Evolutionary conservation across 2,113 vertebrate genomes (phyloP), one percentile per base, ranked within the genome.

Genomic region (Alligator mississippiensis): DNA sequence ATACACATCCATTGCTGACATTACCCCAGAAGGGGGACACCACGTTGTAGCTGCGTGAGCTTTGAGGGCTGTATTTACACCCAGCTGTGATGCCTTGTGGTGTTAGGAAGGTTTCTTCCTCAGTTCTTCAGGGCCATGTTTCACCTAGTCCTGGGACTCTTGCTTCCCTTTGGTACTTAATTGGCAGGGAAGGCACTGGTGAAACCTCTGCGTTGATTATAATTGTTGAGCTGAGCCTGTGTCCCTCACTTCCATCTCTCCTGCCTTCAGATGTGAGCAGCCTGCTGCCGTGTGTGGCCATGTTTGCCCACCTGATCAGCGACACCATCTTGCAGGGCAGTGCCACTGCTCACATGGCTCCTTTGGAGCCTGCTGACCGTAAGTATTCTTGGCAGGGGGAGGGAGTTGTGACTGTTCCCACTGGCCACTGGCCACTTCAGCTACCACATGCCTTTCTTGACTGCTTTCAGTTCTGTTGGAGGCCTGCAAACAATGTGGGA

Each of bases 301-400:
- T 98, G 93, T 98, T 99, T 13, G 98, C 98, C 90, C 99, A 99
- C 98, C 96, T 99, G 92, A 97, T 99, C 93, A 98, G 99, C 0
- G 99, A 99, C 96, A 98, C 98, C 92, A 98, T 99, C 18, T 68
- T 98, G 75, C 98, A 99, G 38, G 99, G 99, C 28, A 99, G 98
- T 1, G 98, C 98, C 25, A 99, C 99, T 85, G 98, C 98, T 70
- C 99, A 99, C 76, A 97, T 98, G 97, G 98, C 99, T 84, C 98
- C 98, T 1, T 98, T 98, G 28, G 99, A 99, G 91, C 98, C 99
- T 2, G 98, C 99, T 0, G 99, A 99, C 68, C 95, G 99, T 99
- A 91, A 98, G 98, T 98, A 77, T 81, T 4, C 22, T 7, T 0
- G 2, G 18, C 11, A 2, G 0, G 5, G 78, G 34, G 11, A 17